Evolutionary conservation across 2,797 vertebrate species (phyloP).

Genomic region (Sebastiscus tertius): DNA sequence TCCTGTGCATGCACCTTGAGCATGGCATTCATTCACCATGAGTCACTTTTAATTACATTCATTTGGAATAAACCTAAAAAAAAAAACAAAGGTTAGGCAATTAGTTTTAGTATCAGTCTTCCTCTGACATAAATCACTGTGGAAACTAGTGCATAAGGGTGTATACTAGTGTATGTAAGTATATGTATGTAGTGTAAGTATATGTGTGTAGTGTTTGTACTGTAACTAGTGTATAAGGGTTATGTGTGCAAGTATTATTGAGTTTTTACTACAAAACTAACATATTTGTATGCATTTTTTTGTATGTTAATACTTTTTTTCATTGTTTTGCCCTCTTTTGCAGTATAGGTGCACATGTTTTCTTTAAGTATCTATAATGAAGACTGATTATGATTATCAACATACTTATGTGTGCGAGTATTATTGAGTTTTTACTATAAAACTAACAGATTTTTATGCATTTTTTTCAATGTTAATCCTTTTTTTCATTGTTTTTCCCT

Average conservation of each 20-base stretch:
- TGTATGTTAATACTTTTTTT: fast-evolving
- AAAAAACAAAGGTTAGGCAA: not conserved
- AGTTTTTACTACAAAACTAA: not conserved
- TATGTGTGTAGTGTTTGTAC: too few species aligned
- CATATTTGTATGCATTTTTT: not conserved
- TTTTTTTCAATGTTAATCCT: not conserved
- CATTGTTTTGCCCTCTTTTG: not conserved
- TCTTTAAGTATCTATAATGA: too few species aligned
- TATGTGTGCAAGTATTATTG: not conserved
- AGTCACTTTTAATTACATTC: not conserved
- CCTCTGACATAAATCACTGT: not conserved
- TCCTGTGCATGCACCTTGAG: slow-evolving; percentile 6
- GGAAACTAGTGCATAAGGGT: not conserved
- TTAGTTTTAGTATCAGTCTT: not conserved
- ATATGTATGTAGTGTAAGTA: too few species aligned
- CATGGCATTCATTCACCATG: not conserved
- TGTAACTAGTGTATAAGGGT: not conserved
- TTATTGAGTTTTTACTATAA: not conserved
- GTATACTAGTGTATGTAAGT: too few species aligned
- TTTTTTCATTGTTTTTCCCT: not conserved
- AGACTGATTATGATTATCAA: too few species aligned
- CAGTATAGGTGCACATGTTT: too few species aligned
- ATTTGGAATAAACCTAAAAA: slow-evolving; percentile 20
- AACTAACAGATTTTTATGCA: not conserved
- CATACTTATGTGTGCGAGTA: not conserved